Evolutionary conservation across 2,113 vertebrate genomes (phyloP), one percentile per base, ranked within the genome.

Genomic region (Callipepla californica): DNA sequence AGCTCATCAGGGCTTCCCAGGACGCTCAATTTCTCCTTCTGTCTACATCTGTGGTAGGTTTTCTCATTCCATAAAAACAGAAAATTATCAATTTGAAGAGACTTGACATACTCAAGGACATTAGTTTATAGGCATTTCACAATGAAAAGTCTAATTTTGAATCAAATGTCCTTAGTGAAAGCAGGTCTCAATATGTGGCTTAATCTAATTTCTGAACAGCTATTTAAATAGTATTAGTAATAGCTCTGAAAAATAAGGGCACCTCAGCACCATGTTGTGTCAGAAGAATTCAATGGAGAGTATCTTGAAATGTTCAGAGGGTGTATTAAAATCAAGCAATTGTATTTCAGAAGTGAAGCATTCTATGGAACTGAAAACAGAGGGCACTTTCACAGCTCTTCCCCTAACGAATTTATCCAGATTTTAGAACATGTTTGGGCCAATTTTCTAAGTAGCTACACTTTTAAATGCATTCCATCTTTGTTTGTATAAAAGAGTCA

Each of bases 401-500:
- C 66, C 57, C 79, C 85, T 42, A 83, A 91, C 84, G 87, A 94
- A 90, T 74, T 92, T 80, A 51, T 90, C 61, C 13, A 78, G 68
- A 75, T 84, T 92, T 92, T 61, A 90, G 85, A 75, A 90, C 16
- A 26, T 20, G 58, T 84, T 90, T 76, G 72, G 87, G 48, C 57
- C 87, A 96, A 95, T 93, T 91, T 95, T 86, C 76, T 86, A 81
- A 94, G 81, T 72, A 91, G 91, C 79, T 86, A 21, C 58, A 34
- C 91, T 92, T 92, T 93, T 12, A 80, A 95, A 94, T 68, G 87
- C 68, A 61, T 93, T 86, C 91, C 65, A 69, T 95, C 83, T 89
- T 90, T 91, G 87, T 95, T 96, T 95, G 90, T 93, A 55, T 84
- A 91, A 67, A 80, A 92, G 66, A 90, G 92, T 91, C 93, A 95